Evolutionary conservation across 2,888 invertebrate genomes (phyloP).

Genomic region (Strigamia maritima): DNA sequence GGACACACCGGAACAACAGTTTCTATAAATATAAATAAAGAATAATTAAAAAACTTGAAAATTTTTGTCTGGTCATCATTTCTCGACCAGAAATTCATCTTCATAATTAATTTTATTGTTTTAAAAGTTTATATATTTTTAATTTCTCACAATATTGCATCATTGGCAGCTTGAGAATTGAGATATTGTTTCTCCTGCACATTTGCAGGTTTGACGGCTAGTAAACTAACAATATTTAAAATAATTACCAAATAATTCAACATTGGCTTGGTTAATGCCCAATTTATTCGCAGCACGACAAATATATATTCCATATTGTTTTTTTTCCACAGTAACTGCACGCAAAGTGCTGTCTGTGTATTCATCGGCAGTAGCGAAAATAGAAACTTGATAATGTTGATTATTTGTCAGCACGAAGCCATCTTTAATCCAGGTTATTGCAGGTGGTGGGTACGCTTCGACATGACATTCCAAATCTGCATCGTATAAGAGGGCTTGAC

Average conservation of each 20-base stretch:
- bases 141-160: too few relatives aligned
- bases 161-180: too few relatives aligned
- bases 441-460: slow-evolving; percentile 90
- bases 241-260: slow-evolving; percentile 80
- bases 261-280: slow-evolving; percentile 76
- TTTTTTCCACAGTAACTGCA: slow-evolving; percentile 84
- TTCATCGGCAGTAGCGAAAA: slow-evolving; percentile 87
- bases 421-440: slow-evolving; percentile 81
- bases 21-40: slow-evolving; percentile 62
- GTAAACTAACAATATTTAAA: too few relatives aligned
- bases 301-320: slow-evolving; percentile 89
- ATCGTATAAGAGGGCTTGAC: slow-evolving; percentile 86
- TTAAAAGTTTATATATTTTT: too few relatives aligned
- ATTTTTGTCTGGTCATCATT: too few relatives aligned
- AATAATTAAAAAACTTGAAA: neutral
- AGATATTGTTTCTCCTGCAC: too few relatives aligned
- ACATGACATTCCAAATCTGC: slow-evolving; percentile 93
- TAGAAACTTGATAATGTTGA: slow-evolving; percentile 84
- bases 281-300: slow-evolving; percentile 85
- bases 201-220: too few relatives aligned
- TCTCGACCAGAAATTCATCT: too few relatives aligned
- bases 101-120: too few relatives aligned
- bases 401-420: slow-evolving; percentile 79
- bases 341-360: slow-evolving; percentile 85
- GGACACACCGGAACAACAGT: slow-evolving; percentile 88